These are phyloP conservation scores for Heliocidaris tuberculata DNA, from an alignment of 35 echinoderm and acorn worm species.

Conservation along the genomic window DNA sequence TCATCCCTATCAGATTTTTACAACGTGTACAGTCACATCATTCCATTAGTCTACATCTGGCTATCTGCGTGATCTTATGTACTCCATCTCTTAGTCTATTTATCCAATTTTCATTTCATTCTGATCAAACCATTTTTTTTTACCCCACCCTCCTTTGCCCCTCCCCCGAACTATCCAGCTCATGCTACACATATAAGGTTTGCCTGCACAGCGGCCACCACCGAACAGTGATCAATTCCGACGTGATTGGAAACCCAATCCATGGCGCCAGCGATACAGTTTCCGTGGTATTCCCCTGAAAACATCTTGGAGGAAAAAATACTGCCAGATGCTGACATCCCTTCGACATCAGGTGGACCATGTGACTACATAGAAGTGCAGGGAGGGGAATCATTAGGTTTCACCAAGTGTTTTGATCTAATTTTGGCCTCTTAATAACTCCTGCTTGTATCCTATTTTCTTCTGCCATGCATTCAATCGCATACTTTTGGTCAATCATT, in stretches of 20 bases:
- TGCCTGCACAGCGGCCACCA: background rate
- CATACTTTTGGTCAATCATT: background rate
- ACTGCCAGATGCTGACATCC: background rate
- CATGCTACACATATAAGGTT: background rate
- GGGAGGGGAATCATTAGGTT: background rate
- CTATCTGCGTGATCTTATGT: background rate
- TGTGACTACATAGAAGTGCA: background rate
- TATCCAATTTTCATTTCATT: background rate
- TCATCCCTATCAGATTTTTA: no score
- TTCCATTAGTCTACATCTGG: background rate
- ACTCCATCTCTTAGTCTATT: background rate
- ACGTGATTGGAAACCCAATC: conserved; percentile 2
- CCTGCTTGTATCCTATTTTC: background rate
- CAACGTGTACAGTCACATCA: background rate
- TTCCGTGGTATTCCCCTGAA: conserved; percentile 2
- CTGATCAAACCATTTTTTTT: background rate
- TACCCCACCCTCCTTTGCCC: background rate
- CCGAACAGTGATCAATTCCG: background rate
- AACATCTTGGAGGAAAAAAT: conserved; percentile 4
- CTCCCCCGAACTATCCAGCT: background rate
- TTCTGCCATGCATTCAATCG: background rate
- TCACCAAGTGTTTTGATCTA: background rate
- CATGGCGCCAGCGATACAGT: conserved; percentile 6
- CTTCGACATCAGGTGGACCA: background rate
- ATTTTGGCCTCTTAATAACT: background rate